A percentile compares a stretch with the other conserved stretches of the same genome.
Conservation (phyloP, 2,888 invertebrate genomes). For the Sarcophaga rosellei region DNA sequence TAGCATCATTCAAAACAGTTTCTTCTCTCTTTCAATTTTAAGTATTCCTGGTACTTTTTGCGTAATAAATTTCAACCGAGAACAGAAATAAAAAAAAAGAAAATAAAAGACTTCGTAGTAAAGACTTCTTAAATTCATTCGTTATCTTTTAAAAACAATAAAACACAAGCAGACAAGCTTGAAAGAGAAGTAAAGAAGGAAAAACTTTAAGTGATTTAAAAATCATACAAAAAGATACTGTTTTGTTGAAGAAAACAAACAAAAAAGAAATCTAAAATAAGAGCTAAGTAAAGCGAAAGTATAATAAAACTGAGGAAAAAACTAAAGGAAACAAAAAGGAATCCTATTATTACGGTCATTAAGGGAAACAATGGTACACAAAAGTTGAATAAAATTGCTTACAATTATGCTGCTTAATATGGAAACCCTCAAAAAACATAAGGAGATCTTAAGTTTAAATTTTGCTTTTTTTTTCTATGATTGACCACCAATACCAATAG, state of each 20-base stretch:
- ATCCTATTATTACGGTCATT: slow-evolving; percentile 10
- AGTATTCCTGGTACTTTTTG: too few relatives aligned
- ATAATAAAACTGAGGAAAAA: too few relatives aligned
- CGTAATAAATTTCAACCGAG: too few relatives aligned
- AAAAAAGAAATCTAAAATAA: too few relatives aligned
- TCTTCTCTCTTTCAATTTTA: too few relatives aligned
- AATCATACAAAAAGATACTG: not conserved
- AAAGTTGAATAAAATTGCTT: slow-evolving; percentile 1
- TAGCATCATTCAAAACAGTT: too few relatives aligned
- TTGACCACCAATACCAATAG: too few relatives aligned
- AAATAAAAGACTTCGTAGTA: not conserved
- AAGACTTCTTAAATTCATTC: not conserved
- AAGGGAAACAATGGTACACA: slow-evolving; percentile 4
- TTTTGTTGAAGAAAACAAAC: not conserved
- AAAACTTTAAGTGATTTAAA: slow-evolving; percentile 3
- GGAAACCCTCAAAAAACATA: too few relatives aligned
- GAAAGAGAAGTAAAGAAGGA: too few relatives aligned
- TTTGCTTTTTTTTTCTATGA: too few relatives aligned
- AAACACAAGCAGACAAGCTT: not conserved
- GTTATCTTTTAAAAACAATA: slow-evolving; percentile 14
- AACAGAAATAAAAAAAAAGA: not conserved
- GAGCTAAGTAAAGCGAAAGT: too few relatives aligned
- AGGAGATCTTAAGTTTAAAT: too few relatives aligned
- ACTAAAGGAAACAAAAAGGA: not conserved
- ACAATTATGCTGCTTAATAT: slow-evolving; percentile 1